These are phyloP conservation scores for Manacus vitellinus DNA, from an alignment of 2,113 vertebrate genomes.

Conservation along the genomic window DNA sequence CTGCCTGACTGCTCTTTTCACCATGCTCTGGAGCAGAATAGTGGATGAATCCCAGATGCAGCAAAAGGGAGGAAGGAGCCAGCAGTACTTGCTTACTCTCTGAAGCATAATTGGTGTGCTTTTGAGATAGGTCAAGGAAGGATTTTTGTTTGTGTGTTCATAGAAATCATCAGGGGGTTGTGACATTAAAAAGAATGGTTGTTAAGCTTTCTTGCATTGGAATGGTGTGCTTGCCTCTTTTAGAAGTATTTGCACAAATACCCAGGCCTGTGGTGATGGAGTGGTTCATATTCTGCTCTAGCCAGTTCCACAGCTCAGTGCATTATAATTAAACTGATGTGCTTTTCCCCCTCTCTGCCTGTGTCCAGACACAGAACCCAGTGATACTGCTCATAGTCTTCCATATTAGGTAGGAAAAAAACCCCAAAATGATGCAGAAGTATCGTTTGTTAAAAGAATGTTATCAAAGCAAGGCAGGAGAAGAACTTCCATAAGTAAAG, in stretches of 20 bases:
- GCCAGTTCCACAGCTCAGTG: not conserved
- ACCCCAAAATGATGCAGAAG: accelerated
- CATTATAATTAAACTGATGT: accelerated
- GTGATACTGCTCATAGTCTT: not conserved
- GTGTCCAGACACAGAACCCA: not conserved
- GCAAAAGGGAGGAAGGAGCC: not conserved
- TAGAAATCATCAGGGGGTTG: accelerated
- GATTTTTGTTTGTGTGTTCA: not conserved
- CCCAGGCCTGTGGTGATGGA: not conserved
- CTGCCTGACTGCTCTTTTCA: not conserved
- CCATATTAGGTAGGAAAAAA: not conserved
- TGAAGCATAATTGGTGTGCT: not conserved
- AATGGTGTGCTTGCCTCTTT: not conserved
- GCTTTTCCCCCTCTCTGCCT: not conserved
- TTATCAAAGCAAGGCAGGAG: not conserved
- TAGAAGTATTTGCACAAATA: not conserved
- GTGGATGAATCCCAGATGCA: not conserved
- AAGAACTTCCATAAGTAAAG: not conserved
- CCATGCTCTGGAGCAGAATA: not conserved
- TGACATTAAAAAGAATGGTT: not conserved
- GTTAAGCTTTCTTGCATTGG: not conserved
- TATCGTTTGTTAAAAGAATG: not conserved
- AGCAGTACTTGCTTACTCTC: not conserved
- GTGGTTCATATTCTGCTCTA: not conserved
- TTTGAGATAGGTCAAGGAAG: not conserved